These are phyloP conservation scores for Lasioglossum pauxillum DNA, from an alignment of 2,888 invertebrate genomes.

Conservation along the genomic window DNA sequence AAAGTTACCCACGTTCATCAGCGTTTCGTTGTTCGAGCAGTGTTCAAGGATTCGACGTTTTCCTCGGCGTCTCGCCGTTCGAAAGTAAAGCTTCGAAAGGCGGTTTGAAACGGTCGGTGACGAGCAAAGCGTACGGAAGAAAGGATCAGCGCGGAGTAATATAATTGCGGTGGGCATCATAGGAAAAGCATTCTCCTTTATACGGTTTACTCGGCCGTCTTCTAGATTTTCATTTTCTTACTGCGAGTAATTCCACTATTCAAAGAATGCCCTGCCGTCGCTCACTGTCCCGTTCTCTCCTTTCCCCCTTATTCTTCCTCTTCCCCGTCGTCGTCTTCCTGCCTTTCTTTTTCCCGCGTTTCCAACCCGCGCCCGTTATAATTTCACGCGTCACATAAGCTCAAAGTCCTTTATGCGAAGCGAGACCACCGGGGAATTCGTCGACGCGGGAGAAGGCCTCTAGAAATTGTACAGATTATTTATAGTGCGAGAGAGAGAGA, in stretches of 20 bases:
- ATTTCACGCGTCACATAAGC: constrained; percentile 78
- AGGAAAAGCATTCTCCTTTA: constrained; percentile 53
- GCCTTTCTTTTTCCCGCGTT: constrained; percentile 29
- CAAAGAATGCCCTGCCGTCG: constrained; percentile 53
- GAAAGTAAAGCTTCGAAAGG: constrained; percentile 23
- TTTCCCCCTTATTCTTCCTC: background rate
- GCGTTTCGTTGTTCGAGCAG: background rate
- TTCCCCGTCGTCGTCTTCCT: constrained; percentile 2
- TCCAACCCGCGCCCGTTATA: constrained; percentile 60
- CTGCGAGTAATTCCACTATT: constrained; percentile 58
- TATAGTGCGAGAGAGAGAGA: constrained; percentile 61
- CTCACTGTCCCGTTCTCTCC: constrained; percentile 5
- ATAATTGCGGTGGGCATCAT: constrained; percentile 50
- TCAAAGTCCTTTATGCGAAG: constrained; percentile 71
- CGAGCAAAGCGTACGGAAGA: constrained; percentile 43
- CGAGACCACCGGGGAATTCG: constrained; percentile 69
- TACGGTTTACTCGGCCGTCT: constrained; percentile 56
- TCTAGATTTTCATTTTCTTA: constrained; percentile 62
- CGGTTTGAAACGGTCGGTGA: constrained; percentile 43
- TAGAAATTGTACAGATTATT: constrained; percentile 72
- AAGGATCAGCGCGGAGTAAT: constrained; percentile 52
- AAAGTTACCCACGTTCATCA: background rate
- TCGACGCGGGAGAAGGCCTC: constrained; percentile 55
- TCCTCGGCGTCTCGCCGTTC: constrained; percentile 11
- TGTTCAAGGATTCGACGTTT: constrained; percentile 20